These are phyloP conservation scores for Empis livida DNA, from an alignment of 2,888 invertebrate genomes.

Conservation along the genomic window DNA sequence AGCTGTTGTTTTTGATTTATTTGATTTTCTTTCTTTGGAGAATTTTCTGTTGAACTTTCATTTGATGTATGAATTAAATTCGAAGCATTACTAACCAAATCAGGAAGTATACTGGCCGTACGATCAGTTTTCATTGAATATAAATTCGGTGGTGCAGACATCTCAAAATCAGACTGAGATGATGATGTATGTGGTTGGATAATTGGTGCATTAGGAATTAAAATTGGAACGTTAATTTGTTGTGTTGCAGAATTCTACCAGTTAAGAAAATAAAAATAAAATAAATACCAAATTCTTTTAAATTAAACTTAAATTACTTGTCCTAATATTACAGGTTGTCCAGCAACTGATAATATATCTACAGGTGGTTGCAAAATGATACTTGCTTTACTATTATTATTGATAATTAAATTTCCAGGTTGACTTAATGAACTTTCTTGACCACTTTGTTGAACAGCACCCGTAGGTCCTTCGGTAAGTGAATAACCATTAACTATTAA, in stretches of 20 bases:
- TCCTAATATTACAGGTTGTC: slow-evolving; percentile 24
- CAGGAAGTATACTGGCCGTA: no score
- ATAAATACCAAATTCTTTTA: neutral
- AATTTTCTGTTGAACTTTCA: slow-evolving; percentile 2
- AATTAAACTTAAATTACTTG: slow-evolving; percentile 20
- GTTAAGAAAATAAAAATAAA: slow-evolving; percentile 3
- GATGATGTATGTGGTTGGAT: slow-evolving; percentile 4
- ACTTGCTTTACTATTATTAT: slow-evolving; percentile 21
- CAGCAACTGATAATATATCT: slow-evolving; percentile 18
- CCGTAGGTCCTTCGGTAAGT: no score
- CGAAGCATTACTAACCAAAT: neutral
- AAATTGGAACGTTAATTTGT: slow-evolving; percentile 18
- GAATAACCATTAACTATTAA: no score
- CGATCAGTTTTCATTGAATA: no score
- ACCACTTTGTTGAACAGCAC: no score
- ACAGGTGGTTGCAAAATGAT: slow-evolving; percentile 43
- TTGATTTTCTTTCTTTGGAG: slow-evolving; percentile 6
- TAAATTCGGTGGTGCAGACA: neutral
- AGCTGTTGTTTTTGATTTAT: neutral
- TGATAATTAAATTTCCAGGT: neutral
- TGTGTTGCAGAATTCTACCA: slow-evolving; percentile 13
- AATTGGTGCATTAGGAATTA: slow-evolving; percentile 20
- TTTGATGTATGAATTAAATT: slow-evolving; percentile 2
- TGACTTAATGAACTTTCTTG: no score
- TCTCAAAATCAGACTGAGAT: no score